Percentiles rank a stretch among this genome's conserved stretches.
phyloP scores from a whole-genome alignment of 2,888 invertebrate genomes.

The Tachina grossa region DNA sequence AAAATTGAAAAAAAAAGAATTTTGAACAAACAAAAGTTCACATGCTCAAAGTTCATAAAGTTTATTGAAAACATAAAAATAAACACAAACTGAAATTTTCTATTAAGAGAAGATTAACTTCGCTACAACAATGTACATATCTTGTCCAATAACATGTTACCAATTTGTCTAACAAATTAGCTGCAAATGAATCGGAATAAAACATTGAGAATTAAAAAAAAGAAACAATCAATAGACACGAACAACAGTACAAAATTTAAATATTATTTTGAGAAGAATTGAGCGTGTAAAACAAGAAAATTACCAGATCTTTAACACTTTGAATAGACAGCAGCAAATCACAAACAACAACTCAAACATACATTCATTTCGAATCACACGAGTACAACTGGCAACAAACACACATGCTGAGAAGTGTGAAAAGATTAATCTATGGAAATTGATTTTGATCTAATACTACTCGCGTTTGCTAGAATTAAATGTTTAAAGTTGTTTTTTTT shows the following conservation, averaged over 20 bases:
- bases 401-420: background rate
- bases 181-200: slow-evolving; percentile 40
- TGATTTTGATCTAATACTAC: slow-evolving; percentile 53
- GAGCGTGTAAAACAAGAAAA: slow-evolving; percentile 65
- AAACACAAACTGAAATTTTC: slow-evolving; percentile 4
- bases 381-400: background rate
- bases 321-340: slow-evolving; percentile 54
- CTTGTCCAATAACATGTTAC: slow-evolving; percentile 66
- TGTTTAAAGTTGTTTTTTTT: slow-evolving; percentile 22
- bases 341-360: slow-evolving; percentile 1
- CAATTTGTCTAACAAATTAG: slow-evolving; percentile 70
- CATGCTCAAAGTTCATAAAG: slow-evolving; percentile 11
- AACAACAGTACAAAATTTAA: slow-evolving; percentile 30
- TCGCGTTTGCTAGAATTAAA: background rate
- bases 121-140: slow-evolving; percentile 33
- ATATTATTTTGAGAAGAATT: slow-evolving; percentile 43
- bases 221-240: slow-evolving; percentile 14
- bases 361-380: background rate
- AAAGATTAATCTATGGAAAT: slow-evolving; percentile 49
- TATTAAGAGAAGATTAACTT: slow-evolving; percentile 4
- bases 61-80: background rate
- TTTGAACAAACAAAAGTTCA: background rate
- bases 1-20: no score
- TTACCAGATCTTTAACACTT: slow-evolving; percentile 68
- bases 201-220: slow-evolving; percentile 20